Conservation (phyloP, 2,797 vertebrate genomes). For the Alcedo atthis region DNA sequence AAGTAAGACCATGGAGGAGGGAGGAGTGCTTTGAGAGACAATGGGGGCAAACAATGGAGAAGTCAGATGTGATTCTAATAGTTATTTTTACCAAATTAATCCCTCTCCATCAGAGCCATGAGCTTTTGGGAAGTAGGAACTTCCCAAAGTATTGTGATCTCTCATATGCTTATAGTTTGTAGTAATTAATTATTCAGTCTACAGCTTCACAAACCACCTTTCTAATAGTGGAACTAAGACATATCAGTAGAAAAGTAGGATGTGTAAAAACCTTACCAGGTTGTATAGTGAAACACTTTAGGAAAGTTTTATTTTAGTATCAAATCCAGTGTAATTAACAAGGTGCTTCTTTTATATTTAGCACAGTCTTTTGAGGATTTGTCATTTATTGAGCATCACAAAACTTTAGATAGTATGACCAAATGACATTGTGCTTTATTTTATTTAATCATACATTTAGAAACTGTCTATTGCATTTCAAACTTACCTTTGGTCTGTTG, state of each 20-base stretch:
- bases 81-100: not conserved
- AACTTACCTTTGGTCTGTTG: not conserved
- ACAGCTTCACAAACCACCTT: not conserved
- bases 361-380: not conserved
- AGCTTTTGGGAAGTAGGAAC: not conserved
- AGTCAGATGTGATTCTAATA: not conserved
- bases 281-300: not conserved
- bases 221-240: not conserved
- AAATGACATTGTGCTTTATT: not conserved
- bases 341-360: not conserved
- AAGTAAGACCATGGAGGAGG: fast-evolving
- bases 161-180: not conserved
- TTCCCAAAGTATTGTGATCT: not conserved
- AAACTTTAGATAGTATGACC: not conserved
- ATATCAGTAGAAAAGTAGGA: not conserved
- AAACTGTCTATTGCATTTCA: not conserved
- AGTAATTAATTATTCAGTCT: not conserved
- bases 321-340: not conserved
- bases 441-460: not conserved
- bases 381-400: not conserved
- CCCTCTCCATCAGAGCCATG: not conserved
- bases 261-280: not conserved
- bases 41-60: not conserved
- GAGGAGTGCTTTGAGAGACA: too few species aligned
- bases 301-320: not conserved